phyloP scores from a whole-genome alignment of 2,888 invertebrate genomes.

The Drosophila helvetica region DNA sequence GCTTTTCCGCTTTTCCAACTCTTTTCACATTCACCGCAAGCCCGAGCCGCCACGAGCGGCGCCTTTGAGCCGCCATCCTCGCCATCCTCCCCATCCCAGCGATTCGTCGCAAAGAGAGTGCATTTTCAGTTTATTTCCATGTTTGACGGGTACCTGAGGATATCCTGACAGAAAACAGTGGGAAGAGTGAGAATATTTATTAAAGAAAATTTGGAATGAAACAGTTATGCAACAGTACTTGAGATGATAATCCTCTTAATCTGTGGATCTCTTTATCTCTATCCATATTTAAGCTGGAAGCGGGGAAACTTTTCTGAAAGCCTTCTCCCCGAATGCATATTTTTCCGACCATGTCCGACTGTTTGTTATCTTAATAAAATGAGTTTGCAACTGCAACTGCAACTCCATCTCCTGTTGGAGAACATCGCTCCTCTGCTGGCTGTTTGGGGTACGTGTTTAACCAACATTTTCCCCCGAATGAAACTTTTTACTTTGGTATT shows the following conservation, averaged over 20 bases:
- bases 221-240: no score
- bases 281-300: not conserved
- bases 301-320: not conserved
- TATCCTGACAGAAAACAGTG: not conserved
- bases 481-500: constrained; percentile 45
- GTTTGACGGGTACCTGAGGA: not conserved
- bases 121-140: not conserved
- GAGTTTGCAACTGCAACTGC: not conserved
- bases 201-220: not conserved
- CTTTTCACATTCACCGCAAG: constrained; percentile 44
- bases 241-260: not conserved
- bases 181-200: not conserved
- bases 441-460: constrained; percentile 22
- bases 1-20: constrained; percentile 46
- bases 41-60: not conserved
- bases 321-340: not conserved
- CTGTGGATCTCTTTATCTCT: not conserved
- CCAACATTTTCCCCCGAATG: constrained; percentile 25
- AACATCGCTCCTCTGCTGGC: not conserved
- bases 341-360: not conserved
- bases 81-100: no score
- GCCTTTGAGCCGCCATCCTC: not conserved
- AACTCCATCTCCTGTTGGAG: constrained; percentile 19
- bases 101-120: not conserved
- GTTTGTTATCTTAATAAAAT: constrained; percentile 1